These are phyloP conservation scores for Dolichoris vasculosae DNA, from an alignment of 1,140 invertebrate species.

Conservation along the genomic window DNA sequence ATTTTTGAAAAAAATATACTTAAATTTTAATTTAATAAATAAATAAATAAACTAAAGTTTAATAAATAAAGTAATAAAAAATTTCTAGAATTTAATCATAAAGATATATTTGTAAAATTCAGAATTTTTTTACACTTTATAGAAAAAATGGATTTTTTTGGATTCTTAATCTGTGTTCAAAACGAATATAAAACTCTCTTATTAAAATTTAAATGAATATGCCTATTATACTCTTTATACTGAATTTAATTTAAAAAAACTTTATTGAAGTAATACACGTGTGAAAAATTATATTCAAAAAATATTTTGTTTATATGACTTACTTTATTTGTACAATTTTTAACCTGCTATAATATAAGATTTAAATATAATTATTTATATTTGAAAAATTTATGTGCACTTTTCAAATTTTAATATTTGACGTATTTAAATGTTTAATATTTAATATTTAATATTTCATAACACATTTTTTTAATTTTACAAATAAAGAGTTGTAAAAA, in stretches of 20 bases:
- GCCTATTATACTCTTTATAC: not conserved
- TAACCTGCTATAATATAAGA: too few relatives aligned
- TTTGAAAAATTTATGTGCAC: too few relatives aligned
- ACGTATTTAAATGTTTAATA: too few relatives aligned
- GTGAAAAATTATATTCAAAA: slow-evolving; percentile 22
- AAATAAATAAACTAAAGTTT: slow-evolving; percentile 10
- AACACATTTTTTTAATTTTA: too few relatives aligned
- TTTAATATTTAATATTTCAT: too few relatives aligned
- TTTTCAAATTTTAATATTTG: too few relatives aligned
- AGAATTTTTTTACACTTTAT: not conserved
- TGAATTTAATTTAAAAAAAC: not conserved
- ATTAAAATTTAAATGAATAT: not conserved
- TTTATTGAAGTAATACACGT: not conserved
- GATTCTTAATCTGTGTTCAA: not conserved
- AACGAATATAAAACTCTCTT: not conserved
- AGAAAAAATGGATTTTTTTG: not conserved
- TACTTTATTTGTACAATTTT: too few relatives aligned
- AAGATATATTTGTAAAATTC: not conserved
- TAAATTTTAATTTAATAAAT: not conserved
- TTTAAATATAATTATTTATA: too few relatives aligned
- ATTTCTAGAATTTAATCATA: not conserved
- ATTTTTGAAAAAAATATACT: too few relatives aligned
- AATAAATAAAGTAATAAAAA: not conserved
- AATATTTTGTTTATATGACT: too few relatives aligned
- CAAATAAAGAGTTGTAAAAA: too few relatives aligned